These are phyloP conservation scores for Entomobrya multifasciata DNA, from an alignment of 2,888 invertebrate species.

Conservation along the genomic window DNA sequence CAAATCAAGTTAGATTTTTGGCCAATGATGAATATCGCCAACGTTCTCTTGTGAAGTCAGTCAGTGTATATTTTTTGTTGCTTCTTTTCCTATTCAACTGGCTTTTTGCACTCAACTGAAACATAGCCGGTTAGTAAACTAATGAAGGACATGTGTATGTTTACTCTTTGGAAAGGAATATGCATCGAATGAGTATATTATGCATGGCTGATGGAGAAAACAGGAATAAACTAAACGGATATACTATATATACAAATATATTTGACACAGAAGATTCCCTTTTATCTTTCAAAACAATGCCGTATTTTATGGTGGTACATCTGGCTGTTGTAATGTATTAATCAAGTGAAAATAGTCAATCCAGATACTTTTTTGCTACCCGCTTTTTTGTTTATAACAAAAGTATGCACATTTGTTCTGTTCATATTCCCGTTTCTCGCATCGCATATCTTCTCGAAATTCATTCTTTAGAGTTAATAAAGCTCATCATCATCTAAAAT, in stretches of 20 bases:
- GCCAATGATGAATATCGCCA: neutral
- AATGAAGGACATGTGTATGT: conserved; percentile 44
- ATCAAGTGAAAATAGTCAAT: conserved; percentile 32
- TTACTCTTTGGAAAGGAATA: conserved; percentile 9
- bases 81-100: conserved; percentile 10
- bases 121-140: conserved; percentile 30
- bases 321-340: conserved; percentile 19
- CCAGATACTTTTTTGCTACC: neutral
- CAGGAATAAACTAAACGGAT: neutral
- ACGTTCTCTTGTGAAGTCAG: neutral
- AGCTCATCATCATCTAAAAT: neutral
- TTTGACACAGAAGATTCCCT: no score
- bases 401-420: neutral
- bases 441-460: neutral
- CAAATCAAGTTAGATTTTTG: conserved; percentile 24
- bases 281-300: neutral
- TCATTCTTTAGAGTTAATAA: conserved; percentile 20
- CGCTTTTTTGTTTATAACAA: neutral
- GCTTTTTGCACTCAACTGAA: conserved; percentile 42
- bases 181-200: neutral
- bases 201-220: conserved; percentile 5
- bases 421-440: neutral
- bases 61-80: neutral
- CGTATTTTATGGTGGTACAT: conserved; percentile 14
- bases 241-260: neutral